Percentiles rank a stretch among this genome's conserved stretches.
These are phyloP conservation scores for Caradrina kadenii DNA, from an alignment of 2,888 invertebrate genomes.

Conservation along the genomic window DNA sequence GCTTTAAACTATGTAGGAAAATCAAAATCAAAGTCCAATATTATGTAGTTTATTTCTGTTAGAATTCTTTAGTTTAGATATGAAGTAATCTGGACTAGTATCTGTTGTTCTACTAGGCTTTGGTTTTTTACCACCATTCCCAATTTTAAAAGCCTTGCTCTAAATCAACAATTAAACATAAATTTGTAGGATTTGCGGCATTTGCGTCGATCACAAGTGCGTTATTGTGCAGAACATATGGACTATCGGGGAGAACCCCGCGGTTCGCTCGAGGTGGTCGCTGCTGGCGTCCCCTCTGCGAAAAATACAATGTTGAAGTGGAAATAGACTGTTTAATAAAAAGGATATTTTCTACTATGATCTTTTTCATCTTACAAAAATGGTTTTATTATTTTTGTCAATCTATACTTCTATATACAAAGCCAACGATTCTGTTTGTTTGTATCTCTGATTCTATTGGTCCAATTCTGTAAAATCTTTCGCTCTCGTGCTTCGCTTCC, in stretches of 20 bases:
- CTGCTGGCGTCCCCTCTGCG: conserved; percentile 30
- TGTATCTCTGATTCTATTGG: too few species aligned
- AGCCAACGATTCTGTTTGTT: too few species aligned
- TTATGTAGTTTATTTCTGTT: too few species aligned
- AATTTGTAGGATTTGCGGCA: conserved; percentile 83
- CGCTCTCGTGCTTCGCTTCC: too few species aligned
- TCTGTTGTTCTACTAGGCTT: neutral
- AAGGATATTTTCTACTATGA: neutral
- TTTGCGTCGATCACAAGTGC: conserved; percentile 84
- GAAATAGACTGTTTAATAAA: conserved; percentile 30
- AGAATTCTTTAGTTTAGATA: too few species aligned
- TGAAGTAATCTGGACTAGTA: too few species aligned
- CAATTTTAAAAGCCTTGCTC: conserved; percentile 16
- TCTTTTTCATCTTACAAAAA: neutral
- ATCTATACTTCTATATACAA: too few species aligned
- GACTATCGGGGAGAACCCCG: conserved; percentile 74
- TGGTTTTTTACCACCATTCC: neutral
- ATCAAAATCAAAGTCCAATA: too few species aligned
- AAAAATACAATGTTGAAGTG: conserved; percentile 30
- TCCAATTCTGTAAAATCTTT: too few species aligned
- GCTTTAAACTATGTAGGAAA: too few species aligned
- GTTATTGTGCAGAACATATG: conserved; percentile 86
- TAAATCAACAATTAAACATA: conserved; percentile 71
- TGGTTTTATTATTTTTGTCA: too few species aligned
- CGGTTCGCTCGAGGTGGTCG: conserved; percentile 77